Base-by-base conservation (phyloP, 2,113 vertebrate genomes). In the Madoqua kirkii region DNA sequence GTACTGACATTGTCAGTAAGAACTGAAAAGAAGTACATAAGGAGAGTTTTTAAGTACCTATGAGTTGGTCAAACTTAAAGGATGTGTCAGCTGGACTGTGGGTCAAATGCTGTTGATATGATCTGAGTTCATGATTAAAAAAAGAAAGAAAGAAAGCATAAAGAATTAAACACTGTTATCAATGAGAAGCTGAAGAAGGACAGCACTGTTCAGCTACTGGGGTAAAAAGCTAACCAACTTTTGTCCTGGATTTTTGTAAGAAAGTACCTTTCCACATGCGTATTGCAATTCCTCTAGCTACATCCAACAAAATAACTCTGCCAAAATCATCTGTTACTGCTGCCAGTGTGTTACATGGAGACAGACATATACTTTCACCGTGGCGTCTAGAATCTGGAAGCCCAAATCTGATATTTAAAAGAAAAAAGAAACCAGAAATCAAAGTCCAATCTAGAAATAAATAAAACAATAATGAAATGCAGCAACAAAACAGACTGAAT, bases 251-350 rank as follows among this genome's bases (percentile, higher is more conserved):
- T n/a, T 82, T 94, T 43, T 83, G 12, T 64, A 79, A 88, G 67
- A 17, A 93, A 81, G 31, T 97, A 99, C 99, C 99, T 99, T 99
- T 99, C 99, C 99, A 99, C 99, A 99, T 99, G 93, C 99, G 99
- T 95, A 99, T 98, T 82, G 99, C 99, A 1, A 99, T 98, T 87
- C 99, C 99, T 93, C 99, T 98, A 52, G 99, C 97, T 96, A 99
- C 99, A 96, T 99, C 99, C 98, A 99, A 98, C 91, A 99, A 98
- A 62, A 99, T 98, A 87, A 99, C 99, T 95, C 99, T 99, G 55
- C 99, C 99, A 97, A 99, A 99, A 96, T 99, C 99, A 96, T 99
- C 99, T 0, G 99, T 99, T 84, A 99, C 99, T n/a, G 99, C 99
- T 19, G 99, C 99, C 96, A 99, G 98, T 0, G 99, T 99, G 98